Percentiles rank a stretch among this genome's conserved stretches.
Evolutionary conservation across 2,113 vertebrate species (phyloP).

Genomic region (Coreoperca whiteheadi): DNA sequence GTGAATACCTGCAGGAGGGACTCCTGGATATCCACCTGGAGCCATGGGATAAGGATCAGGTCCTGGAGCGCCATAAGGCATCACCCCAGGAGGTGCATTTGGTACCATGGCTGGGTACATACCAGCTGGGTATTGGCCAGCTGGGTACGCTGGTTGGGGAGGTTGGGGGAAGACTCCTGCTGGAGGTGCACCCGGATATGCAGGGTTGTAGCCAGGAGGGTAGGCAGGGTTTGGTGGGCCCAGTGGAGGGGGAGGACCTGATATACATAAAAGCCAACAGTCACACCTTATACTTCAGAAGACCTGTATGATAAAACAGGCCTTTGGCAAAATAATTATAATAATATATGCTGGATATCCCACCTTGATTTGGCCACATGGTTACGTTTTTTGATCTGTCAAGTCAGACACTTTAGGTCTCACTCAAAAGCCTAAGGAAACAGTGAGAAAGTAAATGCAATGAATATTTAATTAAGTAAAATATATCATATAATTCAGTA

Average conservation of each 20-base stretch:
- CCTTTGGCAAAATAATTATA: not conserved
- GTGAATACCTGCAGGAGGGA: conserved; percentile 69
- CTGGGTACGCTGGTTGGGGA: conserved; percentile 67
- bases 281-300: not conserved
- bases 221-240: conserved; percentile 73
- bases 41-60: conserved; percentile 66
- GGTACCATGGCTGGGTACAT: conserved; percentile 74
- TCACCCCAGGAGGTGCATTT: conserved; percentile 39
- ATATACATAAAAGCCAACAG: conserved; percentile 18
- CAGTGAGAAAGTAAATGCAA: not conserved
- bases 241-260: conserved; percentile 71
- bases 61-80: conserved; percentile 65
- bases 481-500: not conserved
- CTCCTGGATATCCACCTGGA: conserved; percentile 67
- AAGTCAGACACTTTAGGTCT: conserved; percentile 6
- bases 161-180: conserved; percentile 73
- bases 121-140: conserved; percentile 63
- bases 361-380: conserved; percentile 86
- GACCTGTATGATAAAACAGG: not conserved
- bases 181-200: conserved; percentile 60
- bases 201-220: conserved; percentile 77
- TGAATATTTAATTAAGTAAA: too few species aligned
- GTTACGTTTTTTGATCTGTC: conserved; percentile 7
- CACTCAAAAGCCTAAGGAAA: conserved; percentile 33
- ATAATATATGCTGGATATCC: not conserved